Evolutionary conservation across 1,140 invertebrate species (phyloP).

Genomic region (Doryteuthis pealeii): DNA sequence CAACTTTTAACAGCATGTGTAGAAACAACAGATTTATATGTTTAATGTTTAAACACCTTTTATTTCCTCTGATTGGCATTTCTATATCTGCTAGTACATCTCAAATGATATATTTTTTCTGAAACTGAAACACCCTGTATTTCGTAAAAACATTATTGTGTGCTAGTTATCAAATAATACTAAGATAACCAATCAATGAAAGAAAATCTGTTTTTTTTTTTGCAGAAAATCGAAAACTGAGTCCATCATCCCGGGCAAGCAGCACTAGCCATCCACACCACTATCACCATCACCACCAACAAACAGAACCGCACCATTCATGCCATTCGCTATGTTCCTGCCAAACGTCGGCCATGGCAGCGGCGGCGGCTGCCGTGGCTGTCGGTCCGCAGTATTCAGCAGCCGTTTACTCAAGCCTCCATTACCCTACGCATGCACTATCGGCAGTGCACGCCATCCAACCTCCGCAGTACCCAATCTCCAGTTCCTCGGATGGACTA

Average conservation of each 20-base stretch:
- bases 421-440: constrained; percentile 25
- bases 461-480: constrained; percentile 35
- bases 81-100: no score
- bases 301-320: not conserved
- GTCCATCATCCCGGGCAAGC: not conserved
- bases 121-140: no score
- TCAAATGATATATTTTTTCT: no score
- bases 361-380: constrained; percentile 1
- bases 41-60: no score
- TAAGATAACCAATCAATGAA: no score
- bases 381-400: constrained; percentile 9
- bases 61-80: no score
- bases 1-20: no score
- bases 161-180: no score
- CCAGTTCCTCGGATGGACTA: constrained; percentile 26
- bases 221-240: not conserved
- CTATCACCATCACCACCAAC: not conserved
- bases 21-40: no score
- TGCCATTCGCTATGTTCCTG: constrained; percentile 8
- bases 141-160: no score
- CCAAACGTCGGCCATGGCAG: not conserved
- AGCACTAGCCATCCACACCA: not conserved
- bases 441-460: constrained; percentile 42
- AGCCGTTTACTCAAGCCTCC: constrained; percentile 7
- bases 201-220: no score